phyloP scores from a whole-genome alignment of 2,888 invertebrate species.

The Hyposoter didymator region DNA sequence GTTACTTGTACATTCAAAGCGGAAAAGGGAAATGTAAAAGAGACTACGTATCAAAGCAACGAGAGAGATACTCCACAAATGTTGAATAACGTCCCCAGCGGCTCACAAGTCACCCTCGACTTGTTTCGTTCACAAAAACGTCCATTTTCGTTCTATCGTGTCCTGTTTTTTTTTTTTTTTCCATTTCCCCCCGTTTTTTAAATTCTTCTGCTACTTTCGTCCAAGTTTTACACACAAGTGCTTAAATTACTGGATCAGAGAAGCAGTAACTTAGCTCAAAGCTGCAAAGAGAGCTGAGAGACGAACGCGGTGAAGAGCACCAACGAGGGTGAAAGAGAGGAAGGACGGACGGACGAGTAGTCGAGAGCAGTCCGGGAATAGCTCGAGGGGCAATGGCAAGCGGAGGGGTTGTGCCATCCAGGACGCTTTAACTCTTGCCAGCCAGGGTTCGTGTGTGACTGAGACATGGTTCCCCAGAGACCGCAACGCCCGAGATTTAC shows the following conservation, averaged over 20 bases:
- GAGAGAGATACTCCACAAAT: constrained; percentile 14
- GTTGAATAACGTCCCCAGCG: constrained; percentile 23
- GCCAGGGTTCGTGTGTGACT: constrained; percentile 81
- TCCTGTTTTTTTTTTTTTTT: constrained; percentile 1
- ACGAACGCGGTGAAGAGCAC: constrained; percentile 5
- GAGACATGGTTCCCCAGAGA: constrained; percentile 82
- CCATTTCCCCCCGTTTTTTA: background rate
- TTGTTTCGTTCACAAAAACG: constrained; percentile 27
- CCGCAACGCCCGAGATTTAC: constrained; percentile 80
- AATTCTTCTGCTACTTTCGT: constrained; percentile 22
- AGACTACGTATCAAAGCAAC: background rate
- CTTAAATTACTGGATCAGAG: constrained; percentile 80
- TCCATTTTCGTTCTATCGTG: background rate
- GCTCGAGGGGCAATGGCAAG: constrained; percentile 51
- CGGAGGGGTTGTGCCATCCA: constrained; percentile 66
- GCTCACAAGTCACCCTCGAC: constrained; percentile 12
- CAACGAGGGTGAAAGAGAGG: background rate
- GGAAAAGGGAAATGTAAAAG: background rate
- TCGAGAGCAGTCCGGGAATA: constrained; percentile 48
- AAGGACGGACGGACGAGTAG: constrained; percentile 30
- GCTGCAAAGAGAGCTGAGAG: constrained; percentile 63
- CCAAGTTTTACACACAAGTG: constrained; percentile 49
- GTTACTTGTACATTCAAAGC: background rate
- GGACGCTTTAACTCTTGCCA: constrained; percentile 80
- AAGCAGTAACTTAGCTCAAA: constrained; percentile 78